Evolutionary conservation across 2,113 vertebrate genomes (phyloP).

Genomic region (Euleptes europaea): DNA sequence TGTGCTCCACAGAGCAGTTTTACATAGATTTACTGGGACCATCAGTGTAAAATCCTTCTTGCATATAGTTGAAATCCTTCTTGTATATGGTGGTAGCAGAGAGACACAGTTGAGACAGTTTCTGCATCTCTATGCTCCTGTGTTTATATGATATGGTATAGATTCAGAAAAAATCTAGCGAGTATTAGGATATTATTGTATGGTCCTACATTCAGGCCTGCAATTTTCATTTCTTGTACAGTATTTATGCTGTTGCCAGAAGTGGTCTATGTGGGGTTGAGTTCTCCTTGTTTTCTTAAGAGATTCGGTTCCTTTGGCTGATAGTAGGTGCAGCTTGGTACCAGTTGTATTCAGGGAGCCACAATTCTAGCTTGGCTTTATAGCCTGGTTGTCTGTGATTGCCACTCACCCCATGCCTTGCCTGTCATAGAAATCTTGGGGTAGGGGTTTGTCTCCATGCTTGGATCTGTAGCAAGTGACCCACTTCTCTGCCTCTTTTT

Average conservation of each 20-base stretch:
- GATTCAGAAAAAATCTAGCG: background rate
- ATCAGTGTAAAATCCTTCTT: background rate
- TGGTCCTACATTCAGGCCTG: background rate
- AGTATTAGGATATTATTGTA: background rate
- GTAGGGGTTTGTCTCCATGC: background rate
- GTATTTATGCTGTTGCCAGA: background rate
- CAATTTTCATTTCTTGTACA: background rate
- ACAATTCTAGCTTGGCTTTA: background rate
- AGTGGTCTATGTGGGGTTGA: fast-evolving
- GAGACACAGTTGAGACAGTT: background rate
- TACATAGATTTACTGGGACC: background rate
- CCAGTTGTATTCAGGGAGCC: background rate
- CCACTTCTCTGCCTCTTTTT: background rate
- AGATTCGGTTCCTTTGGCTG: background rate
- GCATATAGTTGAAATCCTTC: background rate
- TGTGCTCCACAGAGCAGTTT: background rate
- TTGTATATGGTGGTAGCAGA: background rate
- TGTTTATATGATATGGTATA: background rate
- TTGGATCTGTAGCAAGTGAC: background rate
- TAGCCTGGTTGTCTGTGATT: background rate
- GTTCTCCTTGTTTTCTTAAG: background rate
- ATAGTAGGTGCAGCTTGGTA: fast-evolving
- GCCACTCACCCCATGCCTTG: background rate
- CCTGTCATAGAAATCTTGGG: background rate
- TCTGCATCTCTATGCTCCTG: background rate